Evolutionary conservation across 2,888 invertebrate genomes (phyloP), one percentile per base, ranked within the genome.

Genomic region (Cerastis leucographa): DNA sequence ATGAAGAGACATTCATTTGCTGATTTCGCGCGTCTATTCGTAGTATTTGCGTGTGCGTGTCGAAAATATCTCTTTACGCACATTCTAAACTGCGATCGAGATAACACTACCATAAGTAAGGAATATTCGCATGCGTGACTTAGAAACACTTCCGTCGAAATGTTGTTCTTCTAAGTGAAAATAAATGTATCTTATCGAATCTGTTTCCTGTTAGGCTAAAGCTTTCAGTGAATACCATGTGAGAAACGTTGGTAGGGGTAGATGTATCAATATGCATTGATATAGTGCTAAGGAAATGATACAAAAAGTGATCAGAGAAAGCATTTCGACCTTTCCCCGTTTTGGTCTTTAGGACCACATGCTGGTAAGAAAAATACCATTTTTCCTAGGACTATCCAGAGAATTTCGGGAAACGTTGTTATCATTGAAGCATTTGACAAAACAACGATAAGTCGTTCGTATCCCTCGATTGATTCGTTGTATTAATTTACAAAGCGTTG

Each of bases 401-500:
- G 49, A 35, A 59, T 7, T 65, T 72, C 51, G 70, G 66, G 29
- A 64, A 84, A 56, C 49, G 22, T 66, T 62, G 66, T 25, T 46
- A 64, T 54, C 25, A 49, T 61, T 22, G 40, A 70, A 44, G 44
- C 62, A 61, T 71, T 75, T 29, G 49, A 71, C 61, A 64, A 70
- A 65, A 85, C 71, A 65, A 80, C 74, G 73, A 73, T 73, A 77
- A 89, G 89, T 88, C 77, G 81, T 89, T 87, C 86, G 86, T 84
- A 83, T 80, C 84, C 79, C 82, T 81, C 80, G 85, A 88, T 88
- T 85, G 88, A 89, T 89, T 76, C 75, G 73, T 88, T 85, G 88
- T 88, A 88, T 91, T 90, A 89, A 90, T 91, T 88, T 88, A 89
- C 84, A 78, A 86, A 84, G 89, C 88, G 89, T 83, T 25, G 78